Evolutionary conservation across 1,140 invertebrate genomes (phyloP), one percentile per base, ranked within the genome.

Genomic region (Drosophila pruinosa): DNA sequence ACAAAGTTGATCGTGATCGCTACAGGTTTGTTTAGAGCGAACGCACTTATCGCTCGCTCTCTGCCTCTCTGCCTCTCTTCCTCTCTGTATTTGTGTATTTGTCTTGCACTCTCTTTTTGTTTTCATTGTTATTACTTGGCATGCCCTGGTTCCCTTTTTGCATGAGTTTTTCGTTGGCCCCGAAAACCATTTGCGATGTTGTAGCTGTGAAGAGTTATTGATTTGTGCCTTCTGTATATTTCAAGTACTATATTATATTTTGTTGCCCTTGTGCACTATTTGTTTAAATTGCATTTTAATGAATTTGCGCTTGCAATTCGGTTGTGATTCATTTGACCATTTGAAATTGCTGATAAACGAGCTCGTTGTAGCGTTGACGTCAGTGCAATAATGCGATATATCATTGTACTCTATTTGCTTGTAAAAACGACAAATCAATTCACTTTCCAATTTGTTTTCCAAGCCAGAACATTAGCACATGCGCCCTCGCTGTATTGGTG

Each of bases 351-450:
- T 61, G 36, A 68, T 68, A 61, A 68, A 19, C 61, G 14, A 41
- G 22, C 45, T 39, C 48, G 36, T 43, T 26, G n/a, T 7, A 31
- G 28, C 28, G 28, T 67, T 72, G 47, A 72, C 69, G 69, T 72
- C 69, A 72, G 22, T 45, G 15, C 17, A 26, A 6, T 34, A 39
- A 47, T 22, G 39, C 38, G 52, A 21, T 12, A 50, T 64, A 70
- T 34, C 31, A 34, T 12, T 12, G 31, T 34, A 12, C 64, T 50
- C 47, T 34, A 38, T 48, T 47, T 19, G 39, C 4, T 34, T n/a
- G 10, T 14, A 54, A 41, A 43, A 31, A 39, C 41, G 52, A 17
- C 45, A 71, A 70, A 71, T 58, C 68, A 71, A 71, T 71, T 68
- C 4, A 3, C 21, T n/a, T 56, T 68, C 70, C 70, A 65, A 28